Conservation (phyloP, 2,797 vertebrate genomes). For the Uromys caudimaculatus region DNA sequence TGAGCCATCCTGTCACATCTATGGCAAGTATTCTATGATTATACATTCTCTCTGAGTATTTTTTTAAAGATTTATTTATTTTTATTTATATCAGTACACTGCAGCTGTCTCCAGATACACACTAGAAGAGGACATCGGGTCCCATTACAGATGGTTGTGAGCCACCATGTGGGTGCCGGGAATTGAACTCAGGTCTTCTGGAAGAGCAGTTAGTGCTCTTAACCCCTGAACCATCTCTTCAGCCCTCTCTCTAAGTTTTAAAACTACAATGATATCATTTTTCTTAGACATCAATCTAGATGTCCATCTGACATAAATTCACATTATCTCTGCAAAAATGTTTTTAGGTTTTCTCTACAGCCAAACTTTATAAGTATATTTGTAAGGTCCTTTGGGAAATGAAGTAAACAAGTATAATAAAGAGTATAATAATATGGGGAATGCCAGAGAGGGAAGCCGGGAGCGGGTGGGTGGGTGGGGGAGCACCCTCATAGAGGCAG, state of each 20-base stretch:
- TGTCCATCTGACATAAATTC: background rate
- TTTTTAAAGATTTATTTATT: too few species aligned
- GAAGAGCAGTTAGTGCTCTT: too few species aligned
- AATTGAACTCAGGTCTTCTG: background rate
- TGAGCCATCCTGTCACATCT: too few species aligned
- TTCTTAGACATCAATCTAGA: background rate
- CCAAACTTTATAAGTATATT: background rate
- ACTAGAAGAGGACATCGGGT: too few species aligned
- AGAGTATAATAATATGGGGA: background rate
- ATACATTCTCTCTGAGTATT: too few species aligned
- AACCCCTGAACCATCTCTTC: background rate
- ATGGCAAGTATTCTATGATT: too few species aligned
- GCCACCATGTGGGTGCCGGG: background rate
- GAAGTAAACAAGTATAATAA: background rate
- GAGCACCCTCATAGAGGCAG: too few species aligned
- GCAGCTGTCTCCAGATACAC: too few species aligned
- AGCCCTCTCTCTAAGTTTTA: background rate
- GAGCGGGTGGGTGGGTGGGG: too few species aligned
- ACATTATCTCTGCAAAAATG: background rate
- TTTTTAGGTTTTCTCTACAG: background rate
- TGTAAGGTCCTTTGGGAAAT: background rate
- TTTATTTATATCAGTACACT: too few species aligned
- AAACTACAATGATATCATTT: background rate
- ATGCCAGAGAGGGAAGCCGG: too few species aligned
- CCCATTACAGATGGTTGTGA: too few species aligned